Percentiles rank a stretch among this genome's conserved stretches.
These are phyloP conservation scores for Stenurella melanura DNA, from an alignment of 2,888 invertebrate species.

Conservation along the genomic window DNA sequence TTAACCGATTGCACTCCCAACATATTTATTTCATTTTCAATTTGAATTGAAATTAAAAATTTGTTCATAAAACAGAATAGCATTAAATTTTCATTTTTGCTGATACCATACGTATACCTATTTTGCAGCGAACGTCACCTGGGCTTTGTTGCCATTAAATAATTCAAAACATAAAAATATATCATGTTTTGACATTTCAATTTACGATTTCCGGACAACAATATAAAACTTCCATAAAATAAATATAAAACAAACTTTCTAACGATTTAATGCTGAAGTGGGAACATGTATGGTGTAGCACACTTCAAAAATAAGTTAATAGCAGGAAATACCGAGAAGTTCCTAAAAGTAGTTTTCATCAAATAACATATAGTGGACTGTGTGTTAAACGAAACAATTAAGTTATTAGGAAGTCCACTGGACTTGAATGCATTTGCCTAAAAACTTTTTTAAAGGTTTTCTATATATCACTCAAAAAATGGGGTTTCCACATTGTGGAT, in stretches of 20 bases:
- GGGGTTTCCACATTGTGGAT: too few relatives aligned
- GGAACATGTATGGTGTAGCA: too few relatives aligned
- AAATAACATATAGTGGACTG: too few relatives aligned
- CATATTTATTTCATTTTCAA: constrained; percentile 13
- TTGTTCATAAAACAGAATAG: constrained; percentile 11
- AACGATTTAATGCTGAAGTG: background rate
- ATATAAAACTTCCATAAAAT: constrained; percentile 7
- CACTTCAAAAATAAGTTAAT: too few relatives aligned
- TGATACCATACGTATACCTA: background rate
- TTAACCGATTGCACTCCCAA: constrained; percentile 2
- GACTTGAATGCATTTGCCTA: too few relatives aligned
- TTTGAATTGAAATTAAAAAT: constrained; percentile 16
- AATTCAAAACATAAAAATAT: constrained; percentile 32
- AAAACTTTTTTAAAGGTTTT: too few relatives aligned
- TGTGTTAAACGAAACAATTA: too few relatives aligned
- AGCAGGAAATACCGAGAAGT: too few relatives aligned
- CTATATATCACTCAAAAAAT: too few relatives aligned
- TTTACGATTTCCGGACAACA: constrained; percentile 35
- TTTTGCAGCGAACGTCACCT: constrained; percentile 4
- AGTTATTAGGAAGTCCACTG: too few relatives aligned
- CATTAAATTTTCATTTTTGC: background rate
- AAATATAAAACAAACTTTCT: constrained; percentile 17
- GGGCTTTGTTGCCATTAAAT: constrained; percentile 14
- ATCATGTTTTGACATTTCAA: constrained; percentile 35
- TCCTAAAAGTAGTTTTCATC: too few relatives aligned